Percentiles rank a stretch among this genome's conserved stretches.
These are phyloP conservation scores for Arion vulgaris DNA, from an alignment of 1,140 invertebrate species.

Conservation along the genomic window DNA sequence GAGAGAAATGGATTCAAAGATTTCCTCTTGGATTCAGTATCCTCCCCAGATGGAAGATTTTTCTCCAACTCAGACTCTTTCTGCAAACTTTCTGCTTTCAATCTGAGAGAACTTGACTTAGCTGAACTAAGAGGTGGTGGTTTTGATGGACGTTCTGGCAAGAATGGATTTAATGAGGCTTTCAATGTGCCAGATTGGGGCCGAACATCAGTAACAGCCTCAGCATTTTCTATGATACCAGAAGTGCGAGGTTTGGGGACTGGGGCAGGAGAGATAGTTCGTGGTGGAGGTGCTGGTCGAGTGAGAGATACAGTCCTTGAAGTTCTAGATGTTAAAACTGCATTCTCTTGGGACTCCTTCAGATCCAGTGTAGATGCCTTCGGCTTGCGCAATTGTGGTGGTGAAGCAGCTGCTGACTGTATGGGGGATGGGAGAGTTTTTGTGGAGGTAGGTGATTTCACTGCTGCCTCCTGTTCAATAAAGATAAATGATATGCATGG, in stretches of 20 bases:
- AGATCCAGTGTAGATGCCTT: background rate
- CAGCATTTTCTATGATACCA: background rate
- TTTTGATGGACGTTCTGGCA: slow-evolving; percentile 32
- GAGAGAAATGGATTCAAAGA: slow-evolving; percentile 29
- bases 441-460: background rate
- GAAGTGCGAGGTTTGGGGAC: background rate
- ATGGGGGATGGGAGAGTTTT: background rate
- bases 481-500: background rate
- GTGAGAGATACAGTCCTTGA: background rate
- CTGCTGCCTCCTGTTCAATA: slow-evolving; percentile 6
- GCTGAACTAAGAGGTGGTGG: slow-evolving; percentile 35
- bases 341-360: background rate
- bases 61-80: background rate
- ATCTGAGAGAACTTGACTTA: slow-evolving; percentile 24
- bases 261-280: background rate
- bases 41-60: background rate
- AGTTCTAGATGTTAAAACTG: background rate
- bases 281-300: slow-evolving; percentile 8
- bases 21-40: background rate
- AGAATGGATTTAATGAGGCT: slow-evolving; percentile 26
- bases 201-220: background rate
- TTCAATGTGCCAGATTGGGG: background rate
- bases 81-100: slow-evolving; percentile 25
- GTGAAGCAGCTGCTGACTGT: slow-evolving; percentile 4
- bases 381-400: background rate